Conservation (phyloP, 2,888 invertebrate genomes). For the Rhagium mordax region DNA sequence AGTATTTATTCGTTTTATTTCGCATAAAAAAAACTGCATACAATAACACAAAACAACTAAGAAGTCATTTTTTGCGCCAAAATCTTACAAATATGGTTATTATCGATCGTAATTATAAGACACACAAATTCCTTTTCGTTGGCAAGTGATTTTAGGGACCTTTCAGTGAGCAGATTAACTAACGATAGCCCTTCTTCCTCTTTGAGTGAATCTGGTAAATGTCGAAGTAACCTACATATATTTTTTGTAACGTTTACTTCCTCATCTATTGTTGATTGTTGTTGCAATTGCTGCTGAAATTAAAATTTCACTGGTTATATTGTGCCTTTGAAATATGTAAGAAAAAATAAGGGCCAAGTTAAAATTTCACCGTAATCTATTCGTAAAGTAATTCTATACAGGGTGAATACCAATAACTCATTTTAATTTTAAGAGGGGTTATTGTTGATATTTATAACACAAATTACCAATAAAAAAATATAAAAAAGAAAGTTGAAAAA, state of each 20-base stretch:
- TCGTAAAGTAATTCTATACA: no score
- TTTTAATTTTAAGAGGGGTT: no score
- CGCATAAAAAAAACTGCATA: background rate
- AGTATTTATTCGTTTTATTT: conserved; percentile 4
- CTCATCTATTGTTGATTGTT: conserved; percentile 46
- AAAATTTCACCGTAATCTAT: no score
- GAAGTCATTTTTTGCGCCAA: conserved; percentile 55
- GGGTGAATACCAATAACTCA: no score
- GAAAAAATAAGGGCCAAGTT: no score
- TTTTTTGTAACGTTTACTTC: conserved; percentile 56
- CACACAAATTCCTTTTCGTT: conserved; percentile 61
- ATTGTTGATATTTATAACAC: no score
- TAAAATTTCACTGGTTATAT: background rate
- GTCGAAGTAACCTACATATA: conserved; percentile 59
- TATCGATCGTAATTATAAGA: conserved; percentile 58
- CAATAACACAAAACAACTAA: background rate
- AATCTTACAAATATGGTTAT: conserved; percentile 59
- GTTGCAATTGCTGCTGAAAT: conserved; percentile 50
- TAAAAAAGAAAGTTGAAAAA: no score
- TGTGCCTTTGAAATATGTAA: no score
- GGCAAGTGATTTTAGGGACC: conserved; percentile 57
- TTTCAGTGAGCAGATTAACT: conserved; percentile 59
- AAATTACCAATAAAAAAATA: no score
- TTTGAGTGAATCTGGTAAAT: conserved; percentile 58
- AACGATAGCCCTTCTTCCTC: conserved; percentile 61